A percentile compares a stretch with the other conserved stretches of the same genome.
phyloP scores from a whole-genome alignment of 1,140 invertebrate genomes.

The Drosophila nebulosa region DNA sequence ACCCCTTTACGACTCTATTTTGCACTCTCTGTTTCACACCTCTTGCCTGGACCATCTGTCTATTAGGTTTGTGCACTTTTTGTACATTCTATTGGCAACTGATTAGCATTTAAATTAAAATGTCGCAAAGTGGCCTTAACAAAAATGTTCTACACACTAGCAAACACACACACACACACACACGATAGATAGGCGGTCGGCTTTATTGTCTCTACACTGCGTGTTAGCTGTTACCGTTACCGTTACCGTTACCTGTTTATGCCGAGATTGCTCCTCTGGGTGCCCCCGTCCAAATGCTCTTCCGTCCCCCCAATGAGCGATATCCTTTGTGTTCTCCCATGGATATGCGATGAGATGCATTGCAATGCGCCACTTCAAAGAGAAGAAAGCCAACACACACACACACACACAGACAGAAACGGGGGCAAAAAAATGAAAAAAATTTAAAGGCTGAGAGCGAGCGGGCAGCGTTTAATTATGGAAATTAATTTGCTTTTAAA shows the following conservation, averaged over 20 bases:
- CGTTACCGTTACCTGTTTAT: conserved; percentile 65
- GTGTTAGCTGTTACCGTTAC: conserved; percentile 29
- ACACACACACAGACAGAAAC: not conserved
- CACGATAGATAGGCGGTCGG: not conserved
- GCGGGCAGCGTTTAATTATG: conserved; percentile 51
- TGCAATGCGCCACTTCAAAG: not conserved
- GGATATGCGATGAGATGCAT: conserved; percentile 6
- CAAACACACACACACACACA: not conserved
- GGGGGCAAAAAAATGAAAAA: not conserved
- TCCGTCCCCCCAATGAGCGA: not conserved
- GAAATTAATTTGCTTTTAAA: conserved; percentile 58
- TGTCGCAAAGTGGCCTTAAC: conserved; percentile 77
- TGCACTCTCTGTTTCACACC: not conserved
- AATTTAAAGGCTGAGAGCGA: conserved; percentile 26
- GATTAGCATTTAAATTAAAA: conserved; percentile 78
- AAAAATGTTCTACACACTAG: conserved; percentile 57
- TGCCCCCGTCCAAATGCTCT: not conserved
- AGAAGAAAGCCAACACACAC: not conserved
- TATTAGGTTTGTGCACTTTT: conserved; percentile 35
- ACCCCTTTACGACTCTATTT: not conserved
- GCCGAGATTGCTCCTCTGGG: conserved; percentile 52
- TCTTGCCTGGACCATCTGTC: conserved; percentile 33
- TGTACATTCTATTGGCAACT: conserved; percentile 69
- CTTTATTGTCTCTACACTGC: not conserved
- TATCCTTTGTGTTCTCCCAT: not conserved